Base-by-base conservation (phyloP, 2,888 invertebrate genomes). In the Himalopsyche kuldschensis region DNA sequence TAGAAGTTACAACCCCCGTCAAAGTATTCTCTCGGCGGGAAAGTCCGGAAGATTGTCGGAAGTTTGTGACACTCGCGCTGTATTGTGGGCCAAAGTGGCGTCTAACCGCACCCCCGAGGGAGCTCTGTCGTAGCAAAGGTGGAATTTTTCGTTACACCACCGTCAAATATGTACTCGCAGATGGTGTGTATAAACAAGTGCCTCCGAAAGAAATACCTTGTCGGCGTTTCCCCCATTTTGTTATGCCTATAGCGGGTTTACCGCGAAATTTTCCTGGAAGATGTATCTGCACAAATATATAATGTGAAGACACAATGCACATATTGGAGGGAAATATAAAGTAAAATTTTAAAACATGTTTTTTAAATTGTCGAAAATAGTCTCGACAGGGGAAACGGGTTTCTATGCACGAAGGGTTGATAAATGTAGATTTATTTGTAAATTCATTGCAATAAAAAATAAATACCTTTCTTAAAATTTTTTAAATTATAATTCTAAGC, bases 21-120 rank as follows among this genome's bases (percentile, higher is more conserved):
- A 30, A 69, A 69, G 69, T 69, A 69, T 69, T 69, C 69, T 69
- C 69, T 15, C 24, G 69, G 69, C 69, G 69, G 69, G 27, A 27
- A 75, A 80, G 69, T 80, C 80, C 69, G 80, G 35, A 35, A 80
- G 80, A 80, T 80, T 80, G 80, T 35, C 80, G 75, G 80, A 80
- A 80, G 48, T 80, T 69, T 80, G 80, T 30, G 80, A 80, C 80
- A 69, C 48, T 48, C 35, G 30, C 48, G 77, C 17, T 41, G 41
- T 75, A 63, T 80, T 80, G 80, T 80, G 80, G 55, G 27, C 69
- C 30, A 69, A 69, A 69, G 69, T 69, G 69, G 69, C 69, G 69
- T 69, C 69, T 69, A 69, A 69, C 69, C 69, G 69, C 27, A 69
- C 69, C 69, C 69, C 69, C 27, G 69, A 27, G 69, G 69, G 69